Evolutionary conservation across 2,797 vertebrate species (phyloP).

Genomic region (Capromys pilorides): DNA sequence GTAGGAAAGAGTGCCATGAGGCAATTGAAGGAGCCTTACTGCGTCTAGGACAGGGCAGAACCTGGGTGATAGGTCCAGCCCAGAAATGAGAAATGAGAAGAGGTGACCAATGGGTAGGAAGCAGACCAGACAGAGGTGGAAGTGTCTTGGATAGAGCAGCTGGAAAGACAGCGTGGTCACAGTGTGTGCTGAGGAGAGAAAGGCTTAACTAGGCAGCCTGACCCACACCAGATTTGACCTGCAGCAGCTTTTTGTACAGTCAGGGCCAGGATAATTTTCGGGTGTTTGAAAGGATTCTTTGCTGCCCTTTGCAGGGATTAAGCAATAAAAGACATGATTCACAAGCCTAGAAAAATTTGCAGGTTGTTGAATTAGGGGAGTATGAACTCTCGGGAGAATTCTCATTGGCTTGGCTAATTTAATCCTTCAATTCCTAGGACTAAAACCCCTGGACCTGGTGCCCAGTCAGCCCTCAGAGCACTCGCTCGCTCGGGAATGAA

Average conservation of each 20-base stretch:
- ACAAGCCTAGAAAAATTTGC: background rate
- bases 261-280: background rate
- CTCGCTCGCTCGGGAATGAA: conserved; percentile 99
- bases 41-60: background rate
- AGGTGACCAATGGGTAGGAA: background rate
- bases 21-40: background rate
- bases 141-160: background rate
- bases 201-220: background rate
- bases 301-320: background rate
- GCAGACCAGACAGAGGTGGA: background rate
- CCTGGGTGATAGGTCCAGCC: background rate
- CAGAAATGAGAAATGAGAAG: background rate
- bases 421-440: conserved; percentile 87
- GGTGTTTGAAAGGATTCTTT: background rate
- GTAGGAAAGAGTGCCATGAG: background rate
- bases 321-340: background rate
- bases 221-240: background rate
- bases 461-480: conserved; percentile 97
- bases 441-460: conserved; percentile 98
- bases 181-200: background rate
- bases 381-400: background rate
- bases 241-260: background rate
- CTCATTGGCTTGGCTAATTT: background rate
- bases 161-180: background rate
- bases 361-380: background rate